These are phyloP conservation scores for Mastomys coucha DNA, from an alignment of 2,113 vertebrate genomes.

Conservation along the genomic window DNA sequence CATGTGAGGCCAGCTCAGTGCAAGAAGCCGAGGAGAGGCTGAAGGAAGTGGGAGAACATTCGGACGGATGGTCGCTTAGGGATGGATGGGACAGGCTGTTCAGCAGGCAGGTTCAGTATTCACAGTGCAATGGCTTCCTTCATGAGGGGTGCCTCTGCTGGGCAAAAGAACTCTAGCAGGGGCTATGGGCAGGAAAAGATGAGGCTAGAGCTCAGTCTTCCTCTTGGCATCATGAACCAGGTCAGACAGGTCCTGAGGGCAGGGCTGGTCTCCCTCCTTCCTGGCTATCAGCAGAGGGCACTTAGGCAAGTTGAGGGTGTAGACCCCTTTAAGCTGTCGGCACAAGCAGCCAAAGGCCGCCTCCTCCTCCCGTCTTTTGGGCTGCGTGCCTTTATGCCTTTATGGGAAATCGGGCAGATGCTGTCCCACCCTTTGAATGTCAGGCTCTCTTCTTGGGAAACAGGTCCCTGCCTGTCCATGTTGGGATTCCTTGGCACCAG, in stretches of 20 bases:
- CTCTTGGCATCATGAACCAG: slow-evolving; percentile 36
- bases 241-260: slow-evolving; percentile 52
- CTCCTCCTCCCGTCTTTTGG: slow-evolving; percentile 41
- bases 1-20: slow-evolving; percentile 81
- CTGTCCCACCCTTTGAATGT: slow-evolving; percentile 29
- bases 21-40: slow-evolving; percentile 58
- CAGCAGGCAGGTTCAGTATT: slow-evolving; percentile 83
- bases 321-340: background rate
- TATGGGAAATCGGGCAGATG: slow-evolving; percentile 52
- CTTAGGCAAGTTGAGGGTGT: background rate
- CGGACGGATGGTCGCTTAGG: background rate
- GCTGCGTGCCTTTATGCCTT: slow-evolving; percentile 15
- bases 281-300: slow-evolving; percentile 54
- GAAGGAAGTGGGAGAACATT: background rate
- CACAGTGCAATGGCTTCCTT: slow-evolving; percentile 88
- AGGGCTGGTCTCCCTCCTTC: background rate
- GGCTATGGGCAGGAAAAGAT: background rate
- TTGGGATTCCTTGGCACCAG: slow-evolving; percentile 47
- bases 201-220: background rate
- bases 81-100: slow-evolving; percentile 56
- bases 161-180: slow-evolving; percentile 46
- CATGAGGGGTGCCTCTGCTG: slow-evolving; percentile 29
- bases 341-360: slow-evolving; percentile 31
- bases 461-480: slow-evolving; percentile 62
- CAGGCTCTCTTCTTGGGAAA: slow-evolving; percentile 53